Base-by-base conservation (phyloP, 1,140 invertebrate genomes). In the Theocolax elegans region DNA sequence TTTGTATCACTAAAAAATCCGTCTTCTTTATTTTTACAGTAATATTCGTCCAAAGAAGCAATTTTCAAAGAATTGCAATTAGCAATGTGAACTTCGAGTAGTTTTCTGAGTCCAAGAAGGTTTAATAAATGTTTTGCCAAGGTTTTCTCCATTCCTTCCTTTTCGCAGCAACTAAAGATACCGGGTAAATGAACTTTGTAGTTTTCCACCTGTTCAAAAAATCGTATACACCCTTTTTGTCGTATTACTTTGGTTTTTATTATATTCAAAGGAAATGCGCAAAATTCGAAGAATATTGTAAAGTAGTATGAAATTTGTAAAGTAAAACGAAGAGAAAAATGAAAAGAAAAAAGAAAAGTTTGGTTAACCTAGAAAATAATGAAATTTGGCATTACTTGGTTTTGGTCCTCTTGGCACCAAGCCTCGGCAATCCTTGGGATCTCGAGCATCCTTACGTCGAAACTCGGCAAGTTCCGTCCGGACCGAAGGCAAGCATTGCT, bases 51-150 rank as follows among this genome's bases (percentile, higher is more conserved):
- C n/a, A n/a, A n/a, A n/a, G n/a, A n/a, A n/a, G n/a, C n/a, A n/a
- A n/a, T n/a, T n/a, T n/a, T n/a, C n/a, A n/a, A n/a, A n/a, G n/a
- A n/a, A n/a, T n/a, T n/a, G n/a, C n/a, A n/a, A n/a, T n/a, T n/a
- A n/a, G n/a, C n/a, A n/a, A n/a, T n/a, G 19, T 44, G 13, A 59
- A 29, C 21, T 19, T 69, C 27, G 7, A 58, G 1, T 9, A 71
- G n/a, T 21, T 48, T 64, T 19, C 25, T 12, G 1, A 71, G 13
- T 27, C 27, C 68, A n/a, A 56, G 38, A 1, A 71, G 23, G 58
- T 71, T 64, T 9, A 71, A 13, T 6, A 58, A n/a, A 40, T 71
- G 68, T 12, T 38, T 56, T 0, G 51, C 54, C 23, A 7, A 35
- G 1, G 10, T 15, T 40, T 9, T 1, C 13, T 59, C 42, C 12